Evolutionary conservation across 1,140 invertebrate species (phyloP).

Genomic region (Drosophila parabipectinata): DNA sequence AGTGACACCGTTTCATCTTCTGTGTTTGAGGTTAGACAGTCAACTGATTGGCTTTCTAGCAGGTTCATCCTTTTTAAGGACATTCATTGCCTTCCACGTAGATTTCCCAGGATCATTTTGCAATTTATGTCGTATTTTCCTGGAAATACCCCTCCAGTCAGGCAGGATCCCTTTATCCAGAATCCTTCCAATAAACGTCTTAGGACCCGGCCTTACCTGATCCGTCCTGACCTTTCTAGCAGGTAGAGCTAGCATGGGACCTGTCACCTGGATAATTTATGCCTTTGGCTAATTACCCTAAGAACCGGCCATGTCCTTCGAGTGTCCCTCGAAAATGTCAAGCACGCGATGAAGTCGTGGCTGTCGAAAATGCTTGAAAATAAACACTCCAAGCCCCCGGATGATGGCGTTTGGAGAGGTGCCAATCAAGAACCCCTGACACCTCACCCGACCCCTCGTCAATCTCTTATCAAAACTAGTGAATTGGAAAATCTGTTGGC

Average conservation of each 20-base stretch:
- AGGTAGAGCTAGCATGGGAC: constrained; percentile 44
- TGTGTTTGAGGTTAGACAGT: constrained; percentile 9
- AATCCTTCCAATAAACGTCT: constrained; percentile 12
- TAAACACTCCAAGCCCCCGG: constrained; percentile 6
- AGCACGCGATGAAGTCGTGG: constrained; percentile 43
- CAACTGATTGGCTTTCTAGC: constrained; percentile 20
- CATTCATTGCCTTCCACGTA: not conserved
- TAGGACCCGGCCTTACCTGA: constrained; percentile 39
- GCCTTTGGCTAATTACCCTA: constrained; percentile 38
- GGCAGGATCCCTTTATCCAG: constrained; percentile 16
- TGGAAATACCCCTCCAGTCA: constrained; percentile 23
- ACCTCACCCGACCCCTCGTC: not conserved
- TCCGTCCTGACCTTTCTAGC: not conserved
- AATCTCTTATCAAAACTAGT: constrained; percentile 21
- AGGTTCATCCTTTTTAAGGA: constrained; percentile 45
- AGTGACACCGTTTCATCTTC: constrained; percentile 36
- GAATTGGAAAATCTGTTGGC: constrained; percentile 47
- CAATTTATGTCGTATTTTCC: constrained; percentile 55
- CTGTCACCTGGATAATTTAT: constrained; percentile 15
- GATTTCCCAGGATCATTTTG: constrained; percentile 41
- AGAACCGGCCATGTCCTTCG: constrained; percentile 39
- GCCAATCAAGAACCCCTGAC: constrained; percentile 26
- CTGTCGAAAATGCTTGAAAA: constrained; percentile 25
- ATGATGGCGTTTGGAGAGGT: constrained; percentile 24
- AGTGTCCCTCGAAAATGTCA: constrained; percentile 27